Evolutionary conservation across 2,888 invertebrate species (phyloP), one percentile per base, ranked within the genome.

Genomic region (Acanthosoma haemorrhoidale): DNA sequence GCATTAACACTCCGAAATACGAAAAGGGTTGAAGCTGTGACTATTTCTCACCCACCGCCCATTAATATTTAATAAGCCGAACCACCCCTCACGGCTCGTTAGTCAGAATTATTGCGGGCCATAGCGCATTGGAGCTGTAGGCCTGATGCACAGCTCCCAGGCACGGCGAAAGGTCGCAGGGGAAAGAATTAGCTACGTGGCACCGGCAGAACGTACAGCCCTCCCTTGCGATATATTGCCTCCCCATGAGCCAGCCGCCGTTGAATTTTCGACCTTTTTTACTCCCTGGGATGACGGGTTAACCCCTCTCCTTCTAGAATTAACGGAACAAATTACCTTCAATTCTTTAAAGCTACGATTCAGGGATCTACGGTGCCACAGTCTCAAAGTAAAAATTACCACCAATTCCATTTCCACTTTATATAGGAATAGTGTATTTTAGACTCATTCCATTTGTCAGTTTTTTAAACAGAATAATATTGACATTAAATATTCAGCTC

Each of bases 21-120:
- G 51, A 25, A 51, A 51, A 41, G 64, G 38, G 39, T 64, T 64
- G 39, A 38, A 15, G 64, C 41, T 15, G n/a, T 29, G 39, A 25
- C 39, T 29, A 64, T 64, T 41, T 64, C 64, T 64, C 64, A 64
- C 41, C 61, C 41, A 3, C 16, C 8, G 18, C 8, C 41, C 64
- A 64, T 64, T 64, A 64, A 64, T 64, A 64, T 64, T 64, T 64
- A 64, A 64, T 64, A 64, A 64, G 39, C 59, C 32, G n/a, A 41
- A 29, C 41, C 31, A 29, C 18, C 13, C 64, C 64, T 39, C 38
- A 39, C 38, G 29, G 41, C 39, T 64, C 64, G 64, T 64, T 64
- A 64, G 39, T 64, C 39, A 39, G 64, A 64, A 64, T 64, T 64
- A 64, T 64, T 41, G 64, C 16, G 41, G 15, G 6, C 18, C 18